phyloP scores from a whole-genome alignment of 2,888 invertebrate species.

The Melieria omissa region DNA sequence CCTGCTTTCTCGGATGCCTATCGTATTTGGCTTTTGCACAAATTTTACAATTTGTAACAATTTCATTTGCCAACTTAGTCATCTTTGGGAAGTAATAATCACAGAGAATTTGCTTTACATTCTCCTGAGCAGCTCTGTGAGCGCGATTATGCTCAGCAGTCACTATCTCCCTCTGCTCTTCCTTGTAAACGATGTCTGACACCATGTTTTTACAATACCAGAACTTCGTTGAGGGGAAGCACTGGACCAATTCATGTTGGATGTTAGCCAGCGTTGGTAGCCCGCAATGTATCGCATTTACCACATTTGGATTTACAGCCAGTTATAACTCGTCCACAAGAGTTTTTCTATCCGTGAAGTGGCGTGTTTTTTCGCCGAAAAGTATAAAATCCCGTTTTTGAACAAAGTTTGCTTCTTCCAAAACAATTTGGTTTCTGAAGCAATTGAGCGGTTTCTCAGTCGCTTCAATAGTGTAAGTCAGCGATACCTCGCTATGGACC shows the following conservation, averaged over 20 bases:
- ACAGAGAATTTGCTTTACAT: constrained; percentile 9
- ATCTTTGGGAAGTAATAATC: constrained; percentile 16
- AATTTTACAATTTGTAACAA: constrained; percentile 12
- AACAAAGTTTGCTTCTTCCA: constrained; percentile 30
- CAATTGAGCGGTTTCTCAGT: constrained; percentile 46
- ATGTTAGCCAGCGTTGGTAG: neutral
- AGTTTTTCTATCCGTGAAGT: constrained; percentile 5
- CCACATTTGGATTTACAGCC: neutral
- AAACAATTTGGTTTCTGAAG: constrained; percentile 44
- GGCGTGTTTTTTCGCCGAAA: constrained; percentile 2
- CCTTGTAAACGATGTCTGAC: constrained; percentile 15
- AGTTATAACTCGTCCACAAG: neutral
- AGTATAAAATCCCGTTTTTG: neutral
- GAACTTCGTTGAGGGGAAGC: constrained; percentile 18
- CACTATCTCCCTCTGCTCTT: constrained; percentile 23
- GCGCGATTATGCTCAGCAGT: constrained; percentile 24
- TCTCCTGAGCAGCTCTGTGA: constrained; percentile 24
- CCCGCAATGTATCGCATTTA: neutral
- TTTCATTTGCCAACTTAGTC: constrained; percentile 13
- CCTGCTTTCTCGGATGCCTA: neutral
- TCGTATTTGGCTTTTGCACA: neutral
- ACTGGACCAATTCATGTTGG: neutral
- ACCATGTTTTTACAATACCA: constrained; percentile 20
- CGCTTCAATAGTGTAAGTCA: constrained; percentile 42
- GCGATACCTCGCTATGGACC: constrained; percentile 35